phyloP scores from a whole-genome alignment of 2,888 invertebrate species.

The Pammene aurita region DNA sequence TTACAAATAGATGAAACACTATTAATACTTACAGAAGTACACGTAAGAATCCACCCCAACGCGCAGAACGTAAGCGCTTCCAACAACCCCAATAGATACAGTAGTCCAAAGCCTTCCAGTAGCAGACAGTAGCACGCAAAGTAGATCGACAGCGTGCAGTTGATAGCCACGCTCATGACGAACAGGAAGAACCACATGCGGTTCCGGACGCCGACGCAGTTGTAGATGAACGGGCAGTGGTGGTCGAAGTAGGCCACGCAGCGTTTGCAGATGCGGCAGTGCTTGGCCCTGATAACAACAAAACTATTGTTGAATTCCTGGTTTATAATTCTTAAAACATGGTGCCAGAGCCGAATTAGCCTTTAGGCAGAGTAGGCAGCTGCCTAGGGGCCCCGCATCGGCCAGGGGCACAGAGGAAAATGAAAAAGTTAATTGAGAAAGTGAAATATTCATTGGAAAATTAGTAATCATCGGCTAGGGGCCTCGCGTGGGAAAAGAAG shows the following conservation, averaged over 20 bases:
- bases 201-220: conserved; percentile 95
- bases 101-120: conserved; percentile 91
- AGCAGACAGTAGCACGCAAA: conserved; percentile 93
- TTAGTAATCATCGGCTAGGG: too few relatives aligned
- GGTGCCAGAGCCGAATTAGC: too few relatives aligned
- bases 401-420: too few relatives aligned
- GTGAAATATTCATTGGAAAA: too few relatives aligned
- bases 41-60: conserved; percentile 93
- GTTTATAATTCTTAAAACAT: too few relatives aligned
- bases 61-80: conserved; percentile 93
- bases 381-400: too few relatives aligned
- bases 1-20: too few relatives aligned
- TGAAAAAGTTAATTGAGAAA: too few relatives aligned
- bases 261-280: conserved; percentile 95
- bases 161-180: conserved; percentile 93
- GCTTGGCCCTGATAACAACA: conserved; percentile 88
- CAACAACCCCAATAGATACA: conserved; percentile 92
- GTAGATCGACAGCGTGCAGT: conserved; percentile 94
- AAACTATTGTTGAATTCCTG: conserved; percentile 84
- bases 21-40: conserved; percentile 88
- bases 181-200: conserved; percentile 97
- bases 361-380: too few relatives aligned
- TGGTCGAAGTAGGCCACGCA: conserved; percentile 96
- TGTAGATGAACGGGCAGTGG: conserved; percentile 97
- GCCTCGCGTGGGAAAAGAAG: too few relatives aligned